A percentile compares a stretch with the other conserved stretches of the same genome.
These are phyloP conservation scores for Ctenochaetus hawaiiensis DNA, from an alignment of 2,797 vertebrate genomes.

Conservation along the genomic window DNA sequence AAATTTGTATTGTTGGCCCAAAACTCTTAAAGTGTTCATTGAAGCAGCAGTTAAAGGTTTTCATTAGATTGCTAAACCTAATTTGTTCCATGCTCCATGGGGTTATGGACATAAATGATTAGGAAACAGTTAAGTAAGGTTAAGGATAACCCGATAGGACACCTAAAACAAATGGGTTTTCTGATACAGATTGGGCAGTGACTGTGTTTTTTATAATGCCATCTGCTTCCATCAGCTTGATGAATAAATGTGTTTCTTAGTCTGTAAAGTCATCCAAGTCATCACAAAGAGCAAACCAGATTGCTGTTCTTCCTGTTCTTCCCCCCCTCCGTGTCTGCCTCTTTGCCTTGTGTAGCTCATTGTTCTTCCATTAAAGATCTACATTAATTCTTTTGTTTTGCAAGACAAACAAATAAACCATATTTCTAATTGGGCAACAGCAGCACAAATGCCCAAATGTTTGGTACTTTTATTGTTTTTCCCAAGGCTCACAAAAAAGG, in stretches of 20 bases:
- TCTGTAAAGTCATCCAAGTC: slow-evolving; percentile 18
- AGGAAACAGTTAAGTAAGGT: no score
- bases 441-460: slow-evolving; percentile 69
- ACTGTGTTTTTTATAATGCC: not conserved
- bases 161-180: no score
- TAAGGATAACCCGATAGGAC: no score
- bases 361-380: slow-evolving; percentile 64
- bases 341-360: slow-evolving; percentile 22
- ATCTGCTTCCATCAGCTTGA: slow-evolving; percentile 26
- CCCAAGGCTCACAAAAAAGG: slow-evolving; percentile 56
- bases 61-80: not conserved
- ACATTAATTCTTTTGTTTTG: slow-evolving; percentile 59
- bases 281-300: slow-evolving; percentile 44
- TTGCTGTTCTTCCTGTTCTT: slow-evolving; percentile 24
- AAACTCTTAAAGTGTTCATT: slow-evolving; percentile 27
- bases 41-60: slow-evolving; percentile 16
- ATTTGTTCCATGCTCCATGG: no score
- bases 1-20: slow-evolving; percentile 17
- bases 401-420: slow-evolving; percentile 50
- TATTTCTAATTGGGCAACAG: slow-evolving; percentile 60
- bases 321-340: not conserved
- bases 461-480: slow-evolving; percentile 49
- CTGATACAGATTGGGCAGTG: no score
- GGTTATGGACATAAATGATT: no score
- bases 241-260: slow-evolving; percentile 7